A percentile compares a stretch with the other conserved stretches of the same genome.
Evolutionary conservation across 2,797 vertebrate genomes (phyloP).

Genomic region (Melopsittacus undulatus): DNA sequence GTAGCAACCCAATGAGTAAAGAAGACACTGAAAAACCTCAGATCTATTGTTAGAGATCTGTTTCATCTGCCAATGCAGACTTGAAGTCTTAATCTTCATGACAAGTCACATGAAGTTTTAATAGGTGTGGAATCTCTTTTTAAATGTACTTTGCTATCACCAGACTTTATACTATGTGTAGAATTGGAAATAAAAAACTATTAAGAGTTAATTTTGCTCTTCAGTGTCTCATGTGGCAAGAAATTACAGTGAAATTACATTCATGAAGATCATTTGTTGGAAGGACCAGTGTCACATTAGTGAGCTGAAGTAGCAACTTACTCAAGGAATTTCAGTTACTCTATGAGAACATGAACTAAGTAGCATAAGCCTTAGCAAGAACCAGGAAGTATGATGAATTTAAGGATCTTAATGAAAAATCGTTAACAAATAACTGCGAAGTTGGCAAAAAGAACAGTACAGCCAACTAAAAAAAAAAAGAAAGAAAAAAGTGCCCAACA

Average conservation of each 20-base stretch:
- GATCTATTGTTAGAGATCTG: not conserved
- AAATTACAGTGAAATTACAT: not conserved
- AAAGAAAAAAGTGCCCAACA: not conserved
- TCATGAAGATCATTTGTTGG: not conserved
- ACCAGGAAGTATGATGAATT: not conserved
- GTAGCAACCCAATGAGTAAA: not conserved
- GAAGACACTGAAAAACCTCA: not conserved
- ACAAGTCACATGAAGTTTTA: not conserved
- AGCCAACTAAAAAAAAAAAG: not conserved
- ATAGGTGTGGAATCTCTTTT: not conserved
- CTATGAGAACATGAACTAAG: not conserved
- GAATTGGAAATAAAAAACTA: not conserved
- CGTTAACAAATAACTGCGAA: not conserved
- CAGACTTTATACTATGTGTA: not conserved
- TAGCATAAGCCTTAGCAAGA: not conserved
- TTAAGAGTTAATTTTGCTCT: not conserved
- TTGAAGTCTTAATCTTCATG: not conserved
- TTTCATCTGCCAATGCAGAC: not conserved
- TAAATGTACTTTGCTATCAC: not conserved
- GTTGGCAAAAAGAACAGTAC: not conserved
- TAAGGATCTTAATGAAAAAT: not conserved
- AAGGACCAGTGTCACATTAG: not conserved
- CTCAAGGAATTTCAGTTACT: not conserved
- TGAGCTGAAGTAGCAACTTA: not conserved
- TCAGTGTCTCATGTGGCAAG: not conserved